Conservation (phyloP, 2,888 invertebrate species). For the Polyommatus iphigenia region DNA sequence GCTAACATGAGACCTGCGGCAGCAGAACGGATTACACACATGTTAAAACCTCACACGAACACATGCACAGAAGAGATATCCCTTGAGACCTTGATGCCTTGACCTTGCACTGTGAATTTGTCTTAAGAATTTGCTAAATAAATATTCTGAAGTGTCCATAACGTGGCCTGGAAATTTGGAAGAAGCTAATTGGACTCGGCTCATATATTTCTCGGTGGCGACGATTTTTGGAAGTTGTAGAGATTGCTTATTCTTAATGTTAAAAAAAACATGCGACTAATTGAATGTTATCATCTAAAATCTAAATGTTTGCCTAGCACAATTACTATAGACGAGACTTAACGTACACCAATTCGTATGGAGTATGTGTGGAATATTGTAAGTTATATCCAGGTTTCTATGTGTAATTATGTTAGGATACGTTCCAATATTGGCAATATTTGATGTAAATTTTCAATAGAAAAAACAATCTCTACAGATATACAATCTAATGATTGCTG, state of each 20-base stretch:
- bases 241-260: not conserved
- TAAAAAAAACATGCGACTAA: too few relatives aligned
- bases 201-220: not conserved
- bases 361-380: too few relatives aligned
- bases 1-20: slow-evolving; percentile 72
- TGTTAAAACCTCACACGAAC: slow-evolving; percentile 34
- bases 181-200: slow-evolving; percentile 3
- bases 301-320: not conserved
- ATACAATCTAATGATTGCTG: too few relatives aligned
- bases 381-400: too few relatives aligned
- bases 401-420: not conserved
- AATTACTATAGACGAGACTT: not conserved
- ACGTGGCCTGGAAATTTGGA: slow-evolving; percentile 13
- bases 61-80: slow-evolving; percentile 1
- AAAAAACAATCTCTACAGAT: not conserved
- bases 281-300: too few relatives aligned
- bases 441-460: too few relatives aligned
- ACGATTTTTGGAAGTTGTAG: not conserved
- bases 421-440: too few relatives aligned
- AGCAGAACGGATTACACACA: slow-evolving; percentile 54
- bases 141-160: not conserved
- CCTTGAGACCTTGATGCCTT: not conserved
- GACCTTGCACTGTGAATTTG: not conserved
- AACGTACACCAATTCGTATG: too few relatives aligned
- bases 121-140: not conserved